Conservation (phyloP, 1,140 invertebrate genomes). For the Temnothorax nylanderi region DNA sequence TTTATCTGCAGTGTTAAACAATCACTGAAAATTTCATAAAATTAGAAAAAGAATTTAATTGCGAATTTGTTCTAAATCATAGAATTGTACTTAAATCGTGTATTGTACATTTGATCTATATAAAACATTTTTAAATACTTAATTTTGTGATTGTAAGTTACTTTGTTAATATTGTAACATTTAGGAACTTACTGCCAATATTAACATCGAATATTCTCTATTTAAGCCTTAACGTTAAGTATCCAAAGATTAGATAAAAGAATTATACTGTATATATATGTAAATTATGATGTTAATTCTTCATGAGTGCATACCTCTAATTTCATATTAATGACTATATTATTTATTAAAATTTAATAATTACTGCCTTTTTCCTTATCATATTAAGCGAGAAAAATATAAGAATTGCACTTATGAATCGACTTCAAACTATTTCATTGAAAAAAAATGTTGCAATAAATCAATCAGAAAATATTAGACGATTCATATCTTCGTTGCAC, state of each 20-base stretch:
- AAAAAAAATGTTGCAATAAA: constrained; percentile 1
- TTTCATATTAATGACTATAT: neutral
- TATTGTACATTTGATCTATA: neutral
- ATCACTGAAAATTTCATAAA: neutral
- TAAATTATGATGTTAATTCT: neutral
- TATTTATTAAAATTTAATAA: constrained; percentile 2
- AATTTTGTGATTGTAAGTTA: constrained; percentile 25
- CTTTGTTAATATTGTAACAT: neutral
- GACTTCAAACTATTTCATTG: neutral
- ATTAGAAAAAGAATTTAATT: neutral
- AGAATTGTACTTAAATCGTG: neutral
- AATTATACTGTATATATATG: neutral
- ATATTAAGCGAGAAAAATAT: neutral
- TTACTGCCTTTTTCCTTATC: neutral
- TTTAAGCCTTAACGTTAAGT: neutral
- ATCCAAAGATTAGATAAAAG: neutral
- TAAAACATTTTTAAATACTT: neutral
- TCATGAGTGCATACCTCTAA: neutral
- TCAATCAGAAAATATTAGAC: neutral
- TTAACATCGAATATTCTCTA: neutral
- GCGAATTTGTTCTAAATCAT: neutral
- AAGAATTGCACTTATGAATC: neutral
- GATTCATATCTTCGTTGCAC: neutral
- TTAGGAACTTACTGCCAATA: constrained; percentile 35
- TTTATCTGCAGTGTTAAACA: neutral